Conservation (phyloP, 92 coral and sea anemone genomes). For the Parazoanthus swiftii region DNA sequence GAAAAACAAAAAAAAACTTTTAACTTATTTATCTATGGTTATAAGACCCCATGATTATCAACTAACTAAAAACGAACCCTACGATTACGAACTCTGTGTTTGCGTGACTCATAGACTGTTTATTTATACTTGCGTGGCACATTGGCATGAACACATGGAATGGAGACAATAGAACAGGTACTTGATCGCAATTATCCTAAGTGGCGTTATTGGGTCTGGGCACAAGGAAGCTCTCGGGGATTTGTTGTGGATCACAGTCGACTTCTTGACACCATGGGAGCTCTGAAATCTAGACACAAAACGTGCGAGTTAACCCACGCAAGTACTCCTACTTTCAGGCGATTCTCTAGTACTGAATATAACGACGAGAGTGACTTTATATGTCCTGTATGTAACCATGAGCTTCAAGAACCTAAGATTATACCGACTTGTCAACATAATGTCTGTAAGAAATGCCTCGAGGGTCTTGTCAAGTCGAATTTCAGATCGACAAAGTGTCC, state of each 20-base stretch:
- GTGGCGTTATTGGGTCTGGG: background rate
- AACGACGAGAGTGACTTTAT: constrained; percentile 38
- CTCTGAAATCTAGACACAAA: constrained; percentile 18
- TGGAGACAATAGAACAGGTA: background rate
- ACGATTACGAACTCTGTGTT: too few relatives aligned
- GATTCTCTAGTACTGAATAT: background rate
- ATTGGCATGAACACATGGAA: background rate
- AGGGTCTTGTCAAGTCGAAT: constrained; percentile 35
- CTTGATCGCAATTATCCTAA: background rate
- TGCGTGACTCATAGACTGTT: background rate
- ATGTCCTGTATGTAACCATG: constrained; percentile 56
- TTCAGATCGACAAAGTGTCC: constrained; percentile 27
- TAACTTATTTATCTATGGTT: too few relatives aligned
- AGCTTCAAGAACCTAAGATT: constrained; percentile 55
- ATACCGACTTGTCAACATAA: constrained; percentile 55
- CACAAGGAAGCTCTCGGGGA: background rate
- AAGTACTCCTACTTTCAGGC: background rate
- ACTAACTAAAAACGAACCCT: too few relatives aligned
- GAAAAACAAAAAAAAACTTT: too few relatives aligned
- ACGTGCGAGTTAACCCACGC: background rate
- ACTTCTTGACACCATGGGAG: background rate
- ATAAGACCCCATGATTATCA: too few relatives aligned
- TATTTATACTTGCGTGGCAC: background rate
- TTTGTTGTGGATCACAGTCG: background rate
- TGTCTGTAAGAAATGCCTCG: constrained; percentile 49